Conservation (phyloP, 2,888 invertebrate species). For the Oegoconia quadripuncta region DNA sequence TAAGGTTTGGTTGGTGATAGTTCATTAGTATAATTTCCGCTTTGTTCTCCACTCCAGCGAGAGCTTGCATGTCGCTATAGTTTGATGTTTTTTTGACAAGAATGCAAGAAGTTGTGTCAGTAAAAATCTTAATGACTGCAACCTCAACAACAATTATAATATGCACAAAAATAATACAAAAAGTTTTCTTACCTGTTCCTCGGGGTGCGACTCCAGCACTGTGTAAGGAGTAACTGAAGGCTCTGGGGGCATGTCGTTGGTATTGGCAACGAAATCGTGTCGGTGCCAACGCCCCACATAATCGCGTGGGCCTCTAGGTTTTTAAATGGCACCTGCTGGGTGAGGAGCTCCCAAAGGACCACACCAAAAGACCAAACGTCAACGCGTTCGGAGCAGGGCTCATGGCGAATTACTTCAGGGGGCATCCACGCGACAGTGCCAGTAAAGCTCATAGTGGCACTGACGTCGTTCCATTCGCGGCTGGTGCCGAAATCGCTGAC, state of each 20-base stretch:
- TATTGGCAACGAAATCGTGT: conserved; percentile 94
- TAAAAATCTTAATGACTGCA: too few relatives aligned
- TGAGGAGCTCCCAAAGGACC: conserved; percentile 98
- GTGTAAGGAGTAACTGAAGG: conserved; percentile 91
- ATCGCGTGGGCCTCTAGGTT: conserved; percentile 94
- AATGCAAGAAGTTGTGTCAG: too few relatives aligned
- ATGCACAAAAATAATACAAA: too few relatives aligned
- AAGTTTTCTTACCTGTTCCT: conserved; percentile 80
- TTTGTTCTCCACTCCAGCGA: too few relatives aligned
- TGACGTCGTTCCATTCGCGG: conserved; percentile 95
- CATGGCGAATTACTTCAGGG: conserved; percentile 97
- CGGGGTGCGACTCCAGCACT: conserved; percentile 95
- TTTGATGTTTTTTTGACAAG: too few relatives aligned
- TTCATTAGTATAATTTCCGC: too few relatives aligned
- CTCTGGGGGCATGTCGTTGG: conserved; percentile 94
- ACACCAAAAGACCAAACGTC: conserved; percentile 99
- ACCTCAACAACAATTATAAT: too few relatives aligned
- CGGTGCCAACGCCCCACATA: conserved; percentile 98
- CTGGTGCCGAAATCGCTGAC: conserved; percentile 99
- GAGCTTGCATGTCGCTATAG: too few relatives aligned
- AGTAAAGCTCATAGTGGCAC: conserved; percentile 97
- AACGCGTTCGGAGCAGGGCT: conserved; percentile 97
- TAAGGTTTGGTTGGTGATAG: too few relatives aligned
- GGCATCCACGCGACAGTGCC: conserved; percentile 99
- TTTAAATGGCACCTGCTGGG: conserved; percentile 76